phyloP scores from a whole-genome alignment of 2,888 invertebrate genomes.

The Vanessa cardui region DNA sequence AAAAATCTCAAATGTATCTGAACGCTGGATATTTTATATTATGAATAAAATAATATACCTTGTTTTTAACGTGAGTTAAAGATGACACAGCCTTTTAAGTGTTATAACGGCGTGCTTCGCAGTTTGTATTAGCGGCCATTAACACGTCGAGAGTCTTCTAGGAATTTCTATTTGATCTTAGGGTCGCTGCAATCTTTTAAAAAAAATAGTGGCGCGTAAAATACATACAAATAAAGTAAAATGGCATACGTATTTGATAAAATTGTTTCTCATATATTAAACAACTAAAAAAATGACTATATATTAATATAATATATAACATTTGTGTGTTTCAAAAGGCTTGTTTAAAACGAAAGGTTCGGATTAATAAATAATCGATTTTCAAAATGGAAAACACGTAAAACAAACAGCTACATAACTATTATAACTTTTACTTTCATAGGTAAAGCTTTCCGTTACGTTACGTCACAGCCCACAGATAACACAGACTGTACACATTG shows the following conservation, averaged over 20 bases:
- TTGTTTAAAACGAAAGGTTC: not conserved
- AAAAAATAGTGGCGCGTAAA: not conserved
- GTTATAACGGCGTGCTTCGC: conserved; percentile 2
- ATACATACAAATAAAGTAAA: not conserved
- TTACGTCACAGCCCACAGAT: not conserved
- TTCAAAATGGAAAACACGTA: not conserved
- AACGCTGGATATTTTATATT: too few species aligned
- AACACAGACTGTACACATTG: not conserved
- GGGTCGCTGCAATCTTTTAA: not conserved
- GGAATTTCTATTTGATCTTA: not conserved
- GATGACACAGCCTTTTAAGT: conserved; percentile 2
- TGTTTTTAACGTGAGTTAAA: not conserved
- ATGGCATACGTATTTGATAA: not conserved
- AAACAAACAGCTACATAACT: not conserved
- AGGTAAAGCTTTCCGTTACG: not conserved
- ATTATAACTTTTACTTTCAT: conserved; percentile 25
- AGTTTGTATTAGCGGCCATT: conserved; percentile 8
- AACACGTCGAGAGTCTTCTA: conserved; percentile 1
- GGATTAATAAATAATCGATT: too few species aligned
- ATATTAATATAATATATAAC: too few species aligned
- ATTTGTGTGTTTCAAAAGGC: too few species aligned
- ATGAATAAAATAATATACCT: not conserved
- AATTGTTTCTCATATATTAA: too few species aligned
- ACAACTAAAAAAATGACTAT: too few species aligned
- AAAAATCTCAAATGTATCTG: too few species aligned